A percentile compares a stretch with the other conserved stretches of the same genome.
These are phyloP conservation scores for Coenonympha arcania DNA, from an alignment of 2,888 invertebrate species.

Conservation along the genomic window DNA sequence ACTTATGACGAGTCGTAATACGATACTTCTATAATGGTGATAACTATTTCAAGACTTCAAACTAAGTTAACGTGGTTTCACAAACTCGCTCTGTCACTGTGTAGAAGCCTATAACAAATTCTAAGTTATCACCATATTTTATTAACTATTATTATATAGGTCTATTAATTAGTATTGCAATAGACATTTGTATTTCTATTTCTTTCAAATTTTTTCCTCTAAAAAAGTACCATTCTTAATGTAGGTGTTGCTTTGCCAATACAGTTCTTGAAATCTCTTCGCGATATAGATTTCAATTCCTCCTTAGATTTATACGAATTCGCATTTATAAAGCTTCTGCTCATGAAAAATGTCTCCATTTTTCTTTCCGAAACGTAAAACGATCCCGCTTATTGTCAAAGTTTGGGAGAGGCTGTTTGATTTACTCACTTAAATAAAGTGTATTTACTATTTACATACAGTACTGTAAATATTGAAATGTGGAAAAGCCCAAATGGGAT, in stretches of 20 bases:
- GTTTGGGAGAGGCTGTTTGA: constrained; percentile 46
- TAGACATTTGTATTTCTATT: no score
- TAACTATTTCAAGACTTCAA: no score
- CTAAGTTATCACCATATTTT: no score
- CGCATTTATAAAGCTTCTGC: constrained; percentile 19
- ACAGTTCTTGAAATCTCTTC: constrained; percentile 33
- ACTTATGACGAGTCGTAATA: no score
- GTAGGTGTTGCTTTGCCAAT: constrained; percentile 7
- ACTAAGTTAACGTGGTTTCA: no score
- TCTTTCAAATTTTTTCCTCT: constrained; percentile 7
- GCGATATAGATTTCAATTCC: constrained; percentile 41
- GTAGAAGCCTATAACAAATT: no score
- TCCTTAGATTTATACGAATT: constrained; percentile 22
- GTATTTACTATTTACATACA: constrained; percentile 53
- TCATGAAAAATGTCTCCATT: constrained; percentile 45
- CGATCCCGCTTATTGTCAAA: constrained; percentile 50
- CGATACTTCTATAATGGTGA: no score
- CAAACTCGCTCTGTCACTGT: no score
- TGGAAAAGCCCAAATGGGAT: constrained; percentile 14
- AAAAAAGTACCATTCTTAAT: constrained; percentile 4
- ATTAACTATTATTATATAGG: no score
- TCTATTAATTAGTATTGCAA: no score
- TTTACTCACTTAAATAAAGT: constrained; percentile 38
- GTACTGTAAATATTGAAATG: constrained; percentile 38
- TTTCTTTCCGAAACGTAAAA: constrained; percentile 47